A percentile compares a stretch with the other conserved stretches of the same genome.
Conservation (phyloP, 2,797 vertebrate species). For the Kryptolebias ocellatus region DNA sequence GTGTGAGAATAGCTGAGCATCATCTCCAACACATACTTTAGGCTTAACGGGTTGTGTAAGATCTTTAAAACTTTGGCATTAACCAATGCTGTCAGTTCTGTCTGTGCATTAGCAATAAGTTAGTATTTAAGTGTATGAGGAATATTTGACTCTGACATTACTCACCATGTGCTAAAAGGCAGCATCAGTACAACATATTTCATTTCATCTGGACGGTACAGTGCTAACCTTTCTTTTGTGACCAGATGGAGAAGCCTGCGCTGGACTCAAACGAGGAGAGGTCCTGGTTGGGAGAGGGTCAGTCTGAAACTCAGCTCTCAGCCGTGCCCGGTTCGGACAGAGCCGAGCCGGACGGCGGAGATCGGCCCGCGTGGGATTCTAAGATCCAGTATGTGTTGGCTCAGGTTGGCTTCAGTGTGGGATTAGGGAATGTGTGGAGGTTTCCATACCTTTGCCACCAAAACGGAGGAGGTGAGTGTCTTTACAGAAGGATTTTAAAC, state of each 20-base stretch:
- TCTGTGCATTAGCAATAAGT: too few relatives aligned
- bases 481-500: not conserved
- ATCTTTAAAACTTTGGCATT: too few relatives aligned
- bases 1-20: too few relatives aligned
- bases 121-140: too few relatives aligned
- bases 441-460: slow-evolving; percentile 92
- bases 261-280: slow-evolving; percentile 63
- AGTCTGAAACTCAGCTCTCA: slow-evolving; percentile 67
- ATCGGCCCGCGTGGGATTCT: slow-evolving; percentile 84
- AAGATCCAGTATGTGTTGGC: slow-evolving; percentile 89
- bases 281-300: slow-evolving; percentile 61
- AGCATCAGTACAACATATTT: not conserved
- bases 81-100: too few relatives aligned
- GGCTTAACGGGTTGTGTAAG: too few relatives aligned
- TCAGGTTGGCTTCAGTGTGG: slow-evolving; percentile 90
- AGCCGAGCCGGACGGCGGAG: slow-evolving; percentile 19
- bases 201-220: not conserved
- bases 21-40: too few relatives aligned
- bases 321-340: slow-evolving; percentile 11
- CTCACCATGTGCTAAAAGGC: too few relatives aligned
- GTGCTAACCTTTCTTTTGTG: not conserved
- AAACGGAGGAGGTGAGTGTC: slow-evolving; percentile 86
- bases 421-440: slow-evolving; percentile 88
- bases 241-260: slow-evolving; percentile 76
- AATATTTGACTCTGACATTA: too few relatives aligned